Conservation (phyloP, 2,888 invertebrate species). For the Caenorhabditis becei region DNA sequence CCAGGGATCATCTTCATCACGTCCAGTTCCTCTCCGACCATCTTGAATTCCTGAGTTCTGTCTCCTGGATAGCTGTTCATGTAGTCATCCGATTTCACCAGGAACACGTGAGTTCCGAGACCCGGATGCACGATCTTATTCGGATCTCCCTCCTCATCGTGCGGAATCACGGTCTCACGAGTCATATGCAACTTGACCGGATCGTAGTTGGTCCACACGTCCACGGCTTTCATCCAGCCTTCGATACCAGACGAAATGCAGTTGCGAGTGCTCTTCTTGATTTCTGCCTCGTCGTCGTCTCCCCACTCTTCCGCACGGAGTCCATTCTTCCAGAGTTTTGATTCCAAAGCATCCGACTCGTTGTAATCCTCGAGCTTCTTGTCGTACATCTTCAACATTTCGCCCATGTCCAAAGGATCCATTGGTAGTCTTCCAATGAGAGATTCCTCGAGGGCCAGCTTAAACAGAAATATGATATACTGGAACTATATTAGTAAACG, state of each 20-base stretch:
- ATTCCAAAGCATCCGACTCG: conserved; percentile 5
- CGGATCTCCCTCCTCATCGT: conserved; percentile 28
- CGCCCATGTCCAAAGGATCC: conserved; percentile 22
- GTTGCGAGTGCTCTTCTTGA: conserved; percentile 11
- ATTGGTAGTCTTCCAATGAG: conserved; percentile 30
- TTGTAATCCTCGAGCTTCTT: conserved; percentile 13
- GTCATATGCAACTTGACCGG: conserved; percentile 46
- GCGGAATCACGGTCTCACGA: conserved; percentile 9
- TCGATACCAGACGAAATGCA: conserved; percentile 29
- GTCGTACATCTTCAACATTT: conserved; percentile 20
- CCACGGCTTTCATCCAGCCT: conserved; percentile 44
- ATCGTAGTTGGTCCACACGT: conserved; percentile 45
- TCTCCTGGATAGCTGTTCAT: conserved; percentile 27
- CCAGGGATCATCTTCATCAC: conserved; percentile 27
- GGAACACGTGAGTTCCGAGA: conserved; percentile 26
- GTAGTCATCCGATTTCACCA: conserved; percentile 34
- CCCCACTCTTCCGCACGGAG: conserved; percentile 56
- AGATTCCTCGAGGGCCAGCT: conserved; percentile 26
- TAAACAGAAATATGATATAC: background rate
- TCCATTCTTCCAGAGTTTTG: conserved; percentile 46
- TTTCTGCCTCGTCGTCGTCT: conserved; percentile 10
- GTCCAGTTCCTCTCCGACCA: conserved; percentile 23
- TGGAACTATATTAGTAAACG: background rate
- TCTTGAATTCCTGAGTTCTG: conserved; percentile 5
- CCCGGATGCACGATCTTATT: conserved; percentile 13